Base-by-base conservation (phyloP, 64 coral and sea anemone genomes). In the Pachyseris speciosa region DNA sequence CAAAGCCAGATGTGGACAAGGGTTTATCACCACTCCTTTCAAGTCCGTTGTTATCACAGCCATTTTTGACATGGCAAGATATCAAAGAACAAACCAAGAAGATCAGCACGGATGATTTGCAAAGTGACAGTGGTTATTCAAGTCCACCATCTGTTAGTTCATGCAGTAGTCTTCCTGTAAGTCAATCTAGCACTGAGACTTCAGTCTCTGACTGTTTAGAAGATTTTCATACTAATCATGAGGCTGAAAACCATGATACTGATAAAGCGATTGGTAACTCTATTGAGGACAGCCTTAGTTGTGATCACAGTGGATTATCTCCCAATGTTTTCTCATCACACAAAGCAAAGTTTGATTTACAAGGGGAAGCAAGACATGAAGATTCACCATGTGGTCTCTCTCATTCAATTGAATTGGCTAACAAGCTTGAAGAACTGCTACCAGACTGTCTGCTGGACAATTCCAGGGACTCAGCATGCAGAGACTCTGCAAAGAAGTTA, bases 71-170 rank as follows among this genome's bases (percentile, higher is more conserved):
- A 84, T 94, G 86, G 93, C 87, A 95, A 57, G 87, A 86, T 48
- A 63, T 91, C 33, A 89, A 81, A 17, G 93, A 91, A 30, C 81
- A 85, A 49, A 68, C 37, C 24, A 57, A 70, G 49, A 70, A 73
- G 27, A 37, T 38, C 20, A 49, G 26, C 67, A 31, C 20, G 16
- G 68, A 76, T 45, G 92, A 95, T 34, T 67, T 27, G 63, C 94
- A 85, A 37, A 96, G 90, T 53, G 94, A 96, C 37, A 96, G 94
- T 86, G 94, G 94, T n/a, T 96, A 96, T 67, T 96, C 90, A 2
- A 96, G 94, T 67, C 94, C 94, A 27, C 66, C 74, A 2, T 96
- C 94, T 33, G 86, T 96, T 24, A 90, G 94, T 63, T 96, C 94
- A 39, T 88, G 85, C 49, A 49, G 92, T 31, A 81, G 77, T 37